Evolutionary conservation across 2,113 vertebrate genomes (phyloP), one percentile per base, ranked within the genome.

Genomic region (Cyphomyrus plagiostoma): DNA sequence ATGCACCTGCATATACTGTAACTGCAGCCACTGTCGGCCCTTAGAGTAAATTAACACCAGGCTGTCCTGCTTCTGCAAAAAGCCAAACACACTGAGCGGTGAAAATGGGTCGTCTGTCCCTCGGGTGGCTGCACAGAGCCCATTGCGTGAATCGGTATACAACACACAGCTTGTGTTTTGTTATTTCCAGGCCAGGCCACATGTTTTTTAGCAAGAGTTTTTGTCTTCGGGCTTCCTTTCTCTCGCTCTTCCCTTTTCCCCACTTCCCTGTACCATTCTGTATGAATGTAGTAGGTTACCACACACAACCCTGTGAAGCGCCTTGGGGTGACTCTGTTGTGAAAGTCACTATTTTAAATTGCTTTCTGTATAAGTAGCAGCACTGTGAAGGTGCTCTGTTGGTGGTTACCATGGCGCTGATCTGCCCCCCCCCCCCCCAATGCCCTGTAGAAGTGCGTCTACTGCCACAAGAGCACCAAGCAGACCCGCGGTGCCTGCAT

Each of bases 401-500:
- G 26, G 74, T n/a, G 80, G 70, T 49, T 85, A n/a, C 39, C 45
- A 3, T 46, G 53, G 19, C 8, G 30, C 0, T 87, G 15, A 58
- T 58, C 26, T 35, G 13, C 19, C 26, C 17, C 13, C 5, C 10
- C 66, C 62, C 26, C 35, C 70, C 70, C 70, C 49, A 3, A 11
- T 30, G 11, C 46, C 77, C 92, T 90, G 10, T 94, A 99, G 98
- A 98, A 97, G 90, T 99, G 98, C 0, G 94, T 99, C 4, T 99
- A 97, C 95, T 99, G 98, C 92, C 94, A 98, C 39, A 95, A 96
- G 89, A 92, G 92, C 77, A 95, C 96, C 90, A 97, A 91, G 93
- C 96, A 92, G 88, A 96, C 96, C 89, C 95, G 94, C 0, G 98
- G 98, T 0, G 98, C 98, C 83, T 99, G 98, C 91, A 97, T 99